A percentile compares a stretch with the other conserved stretches of the same genome.
Evolutionary conservation across 2,797 vertebrate species (phyloP).

Genomic region (Austrolebias charrua): DNA sequence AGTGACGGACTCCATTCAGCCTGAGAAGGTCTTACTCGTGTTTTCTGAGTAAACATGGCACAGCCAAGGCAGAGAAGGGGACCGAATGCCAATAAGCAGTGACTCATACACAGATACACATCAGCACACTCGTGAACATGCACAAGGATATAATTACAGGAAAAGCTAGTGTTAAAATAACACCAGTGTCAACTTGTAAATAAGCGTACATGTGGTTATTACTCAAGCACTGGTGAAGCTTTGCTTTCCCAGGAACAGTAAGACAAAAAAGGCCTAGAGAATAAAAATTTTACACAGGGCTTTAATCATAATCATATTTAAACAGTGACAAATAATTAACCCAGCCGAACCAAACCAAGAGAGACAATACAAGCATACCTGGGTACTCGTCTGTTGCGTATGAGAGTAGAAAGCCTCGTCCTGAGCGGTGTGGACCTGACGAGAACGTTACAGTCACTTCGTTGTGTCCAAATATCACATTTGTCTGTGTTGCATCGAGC

Average conservation of each 20-base stretch:
- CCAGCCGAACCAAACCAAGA: neutral
- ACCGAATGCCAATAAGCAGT: constrained; percentile 70
- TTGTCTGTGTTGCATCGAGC: constrained; percentile 54
- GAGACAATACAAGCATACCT: constrained; percentile 52
- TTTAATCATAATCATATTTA: neutral
- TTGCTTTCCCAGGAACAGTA: neutral
- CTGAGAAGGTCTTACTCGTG: constrained; percentile 46
- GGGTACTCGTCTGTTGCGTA: constrained; percentile 82
- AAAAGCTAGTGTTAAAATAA: constrained; percentile 9
- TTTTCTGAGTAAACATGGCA: constrained; percentile 70
- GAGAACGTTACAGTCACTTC: constrained; percentile 80
- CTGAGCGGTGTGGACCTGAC: constrained; percentile 83
- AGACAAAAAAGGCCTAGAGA: neutral
- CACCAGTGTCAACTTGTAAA: constrained; percentile 29
- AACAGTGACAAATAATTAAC: neutral
- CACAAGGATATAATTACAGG: constrained; percentile 24
- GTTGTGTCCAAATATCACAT: constrained; percentile 76
- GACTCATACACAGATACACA: constrained; percentile 40
- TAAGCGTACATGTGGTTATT: constrained; percentile 1
- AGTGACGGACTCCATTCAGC: constrained; percentile 62
- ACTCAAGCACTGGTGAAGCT: neutral
- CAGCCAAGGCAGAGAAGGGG: constrained; percentile 62
- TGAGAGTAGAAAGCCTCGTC: constrained; percentile 86
- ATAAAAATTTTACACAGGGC: neutral
- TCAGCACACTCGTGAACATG: constrained; percentile 8